Conservation (phyloP, 2,888 invertebrate species). For the Elaeidobius kamerunicus region DNA sequence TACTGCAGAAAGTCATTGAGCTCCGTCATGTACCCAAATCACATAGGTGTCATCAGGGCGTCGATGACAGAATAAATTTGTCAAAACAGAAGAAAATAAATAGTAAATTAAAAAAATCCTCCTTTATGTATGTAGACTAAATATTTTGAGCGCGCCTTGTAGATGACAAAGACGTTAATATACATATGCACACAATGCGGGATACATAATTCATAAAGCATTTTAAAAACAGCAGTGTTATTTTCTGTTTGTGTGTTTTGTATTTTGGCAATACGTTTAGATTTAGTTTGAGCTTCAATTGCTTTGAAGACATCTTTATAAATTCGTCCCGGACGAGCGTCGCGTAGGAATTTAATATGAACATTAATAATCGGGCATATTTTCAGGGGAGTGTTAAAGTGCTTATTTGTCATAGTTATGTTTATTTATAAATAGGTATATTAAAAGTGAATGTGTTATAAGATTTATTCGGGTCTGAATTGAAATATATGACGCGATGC, state of each 20-base stretch:
- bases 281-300: conserved; percentile 22
- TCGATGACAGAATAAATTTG: too few species aligned
- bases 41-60: too few species aligned
- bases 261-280: conserved; percentile 18
- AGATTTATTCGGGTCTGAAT: too few species aligned
- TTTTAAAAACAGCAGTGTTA: conserved; percentile 39
- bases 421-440: conserved; percentile 21
- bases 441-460: conserved; percentile 7
- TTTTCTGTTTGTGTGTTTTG: conserved; percentile 16
- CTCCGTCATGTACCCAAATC: too few species aligned
- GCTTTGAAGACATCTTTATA: conserved; percentile 30
- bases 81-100: too few species aligned
- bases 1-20: too few species aligned
- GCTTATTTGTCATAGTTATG: conserved; percentile 27
- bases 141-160: conserved; percentile 12
- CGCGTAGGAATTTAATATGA: conserved; percentile 28
- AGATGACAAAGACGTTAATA: conserved; percentile 35
- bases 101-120: background rate
- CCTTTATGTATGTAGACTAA: background rate
- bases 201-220: conserved; percentile 43
- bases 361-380: conserved; percentile 23
- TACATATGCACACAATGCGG: conserved; percentile 39
- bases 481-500: too few species aligned
- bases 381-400: conserved; percentile 16
- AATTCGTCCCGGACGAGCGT: conserved; percentile 19